Percentiles rank a stretch among this genome's conserved stretches.
Conservation (phyloP, 92 coral and sea anemone genomes). For the Muricea muricata region DNA sequence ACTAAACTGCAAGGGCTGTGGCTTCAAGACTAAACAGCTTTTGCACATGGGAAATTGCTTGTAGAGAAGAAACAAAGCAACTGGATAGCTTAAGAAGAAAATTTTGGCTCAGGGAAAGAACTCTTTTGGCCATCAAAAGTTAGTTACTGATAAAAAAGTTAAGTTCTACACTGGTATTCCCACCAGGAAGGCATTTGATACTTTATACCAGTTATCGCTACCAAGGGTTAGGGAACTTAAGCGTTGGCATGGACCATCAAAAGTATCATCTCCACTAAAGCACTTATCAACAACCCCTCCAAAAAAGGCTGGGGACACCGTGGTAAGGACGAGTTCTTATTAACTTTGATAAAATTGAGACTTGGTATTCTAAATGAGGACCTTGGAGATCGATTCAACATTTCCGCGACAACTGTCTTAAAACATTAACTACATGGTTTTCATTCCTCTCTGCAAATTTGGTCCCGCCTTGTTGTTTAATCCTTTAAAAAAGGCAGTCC, state of each 20-base stretch:
- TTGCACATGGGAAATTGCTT: background rate
- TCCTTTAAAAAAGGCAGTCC: constrained; percentile 19
- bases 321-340: constrained; percentile 42
- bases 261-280: constrained; percentile 31
- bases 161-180: constrained; percentile 59
- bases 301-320: constrained; percentile 49
- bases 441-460: background rate
- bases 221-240: constrained; percentile 48
- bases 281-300: constrained; percentile 39
- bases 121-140: constrained; percentile 38
- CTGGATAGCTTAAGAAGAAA: background rate
- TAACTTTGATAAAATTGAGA: constrained; percentile 56
- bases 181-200: constrained; percentile 56
- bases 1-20: too few relatives aligned
- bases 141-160: constrained; percentile 56
- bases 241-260: constrained; percentile 62
- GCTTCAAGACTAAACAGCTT: too few relatives aligned
- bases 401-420: background rate
- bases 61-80: background rate
- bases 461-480: background rate
- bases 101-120: background rate
- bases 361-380: constrained; percentile 8
- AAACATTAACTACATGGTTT: background rate
- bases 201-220: constrained; percentile 24
- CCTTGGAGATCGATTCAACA: background rate